Percentiles rank a stretch among this genome's conserved stretches.
These are phyloP conservation scores for Chauna torquata DNA, from an alignment of 2,113 vertebrate genomes.

Conservation along the genomic window DNA sequence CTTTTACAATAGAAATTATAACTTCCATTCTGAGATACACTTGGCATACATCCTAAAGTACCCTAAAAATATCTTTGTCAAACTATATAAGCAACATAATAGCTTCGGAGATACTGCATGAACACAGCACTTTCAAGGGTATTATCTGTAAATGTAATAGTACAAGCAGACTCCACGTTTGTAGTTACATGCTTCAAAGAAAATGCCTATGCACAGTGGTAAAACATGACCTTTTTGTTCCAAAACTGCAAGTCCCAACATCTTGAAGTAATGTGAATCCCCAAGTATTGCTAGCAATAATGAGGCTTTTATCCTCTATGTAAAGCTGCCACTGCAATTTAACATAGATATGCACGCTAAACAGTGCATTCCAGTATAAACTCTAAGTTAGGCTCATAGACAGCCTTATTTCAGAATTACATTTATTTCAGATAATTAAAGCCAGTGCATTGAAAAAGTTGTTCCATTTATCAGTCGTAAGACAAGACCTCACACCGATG, in stretches of 20 bases:
- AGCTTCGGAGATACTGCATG: not conserved
- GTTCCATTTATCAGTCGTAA: not conserved
- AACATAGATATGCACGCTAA: not conserved
- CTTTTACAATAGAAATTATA: not conserved
- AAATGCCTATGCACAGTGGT: not conserved
- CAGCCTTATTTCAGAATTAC: not conserved
- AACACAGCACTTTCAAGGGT: not conserved
- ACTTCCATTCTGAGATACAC: not conserved
- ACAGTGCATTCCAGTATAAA: not conserved
- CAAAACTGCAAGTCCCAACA: not conserved
- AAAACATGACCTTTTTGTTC: not conserved
- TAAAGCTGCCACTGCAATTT: not conserved
- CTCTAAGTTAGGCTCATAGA: not conserved
- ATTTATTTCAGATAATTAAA: not conserved
- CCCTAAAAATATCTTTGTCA: not conserved
- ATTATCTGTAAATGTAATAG: not conserved
- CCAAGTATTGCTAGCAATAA: not conserved
- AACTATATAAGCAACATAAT: not conserved
- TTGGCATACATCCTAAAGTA: not conserved
- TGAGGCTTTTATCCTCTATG: not conserved
- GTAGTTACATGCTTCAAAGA: not conserved
- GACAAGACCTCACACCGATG: not conserved
- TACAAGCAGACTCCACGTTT: not conserved
- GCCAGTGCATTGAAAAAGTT: not conserved
- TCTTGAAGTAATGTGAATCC: not conserved